These are phyloP conservation scores for Paragorgia papillata DNA, from an alignment of 92 coral and sea anemone species.

Conservation along the genomic window DNA sequence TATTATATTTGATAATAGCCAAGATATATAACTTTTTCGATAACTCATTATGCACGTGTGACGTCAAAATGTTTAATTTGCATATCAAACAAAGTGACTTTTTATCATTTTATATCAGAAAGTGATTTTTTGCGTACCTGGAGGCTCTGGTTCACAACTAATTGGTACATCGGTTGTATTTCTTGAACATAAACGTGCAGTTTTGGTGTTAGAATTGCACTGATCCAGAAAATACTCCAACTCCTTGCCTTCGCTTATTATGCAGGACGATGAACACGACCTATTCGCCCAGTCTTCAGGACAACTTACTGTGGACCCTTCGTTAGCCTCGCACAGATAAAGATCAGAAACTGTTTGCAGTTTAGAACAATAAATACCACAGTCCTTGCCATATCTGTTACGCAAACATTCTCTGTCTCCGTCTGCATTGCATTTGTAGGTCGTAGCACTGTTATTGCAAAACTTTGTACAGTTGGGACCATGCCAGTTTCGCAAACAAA, in stretches of 20 bases:
- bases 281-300: neutral
- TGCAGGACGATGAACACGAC: neutral
- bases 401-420: neutral
- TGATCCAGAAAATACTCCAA: neutral
- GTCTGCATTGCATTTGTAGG: neutral
- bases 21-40: too few species aligned
- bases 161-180: neutral
- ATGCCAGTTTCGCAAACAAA: conserved; percentile 46
- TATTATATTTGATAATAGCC: too few species aligned
- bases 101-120: too few species aligned
- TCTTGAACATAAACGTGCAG: conserved; percentile 4
- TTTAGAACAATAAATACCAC: neutral
- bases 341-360: neutral
- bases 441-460: neutral
- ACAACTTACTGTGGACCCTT: neutral
- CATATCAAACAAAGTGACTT: too few species aligned
- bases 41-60: too few species aligned
- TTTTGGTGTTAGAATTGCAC: neutral
- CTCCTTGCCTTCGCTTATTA: neutral
- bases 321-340: conserved; percentile 20
- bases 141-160: too few species aligned
- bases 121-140: too few species aligned
- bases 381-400: conserved; percentile 4
- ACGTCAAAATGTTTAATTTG: too few species aligned
- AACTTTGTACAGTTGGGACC: conserved; percentile 6